These are phyloP conservation scores for Burhinus bistriatus DNA, from an alignment of 2,113 vertebrate genomes.

Conservation along the genomic window DNA sequence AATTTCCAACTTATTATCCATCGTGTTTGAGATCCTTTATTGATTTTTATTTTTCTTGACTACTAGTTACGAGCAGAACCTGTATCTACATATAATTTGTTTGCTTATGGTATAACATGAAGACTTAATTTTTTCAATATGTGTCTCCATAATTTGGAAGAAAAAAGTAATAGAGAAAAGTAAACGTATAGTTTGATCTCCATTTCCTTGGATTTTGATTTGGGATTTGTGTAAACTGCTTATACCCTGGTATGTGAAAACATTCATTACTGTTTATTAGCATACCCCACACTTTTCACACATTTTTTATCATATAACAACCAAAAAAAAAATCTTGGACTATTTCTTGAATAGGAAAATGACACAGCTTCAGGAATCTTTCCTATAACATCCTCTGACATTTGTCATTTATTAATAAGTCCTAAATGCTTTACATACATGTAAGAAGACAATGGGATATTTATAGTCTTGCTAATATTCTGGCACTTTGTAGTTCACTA, in stretches of 20 bases:
- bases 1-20: background rate
- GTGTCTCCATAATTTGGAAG: background rate
- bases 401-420: background rate
- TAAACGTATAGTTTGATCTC: background rate
- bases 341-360: background rate
- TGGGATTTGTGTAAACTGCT: background rate
- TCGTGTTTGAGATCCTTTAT: background rate
- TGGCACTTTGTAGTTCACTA: background rate
- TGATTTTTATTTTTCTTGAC: background rate
- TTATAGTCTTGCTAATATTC: background rate
- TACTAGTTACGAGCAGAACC: background rate
- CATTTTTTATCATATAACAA: background rate
- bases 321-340: background rate
- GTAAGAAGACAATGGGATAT: background rate
- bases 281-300: background rate
- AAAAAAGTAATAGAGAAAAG: background rate
- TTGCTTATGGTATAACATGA: background rate
- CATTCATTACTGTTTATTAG: background rate
- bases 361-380: background rate
- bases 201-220: background rate
- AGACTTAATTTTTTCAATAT: background rate
- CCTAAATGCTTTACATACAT: background rate
- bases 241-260: background rate
- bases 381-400: background rate
- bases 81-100: background rate